Evolutionary conservation across 2,797 vertebrate species (phyloP).

Genomic region (Gambelia wislizenii): DNA sequence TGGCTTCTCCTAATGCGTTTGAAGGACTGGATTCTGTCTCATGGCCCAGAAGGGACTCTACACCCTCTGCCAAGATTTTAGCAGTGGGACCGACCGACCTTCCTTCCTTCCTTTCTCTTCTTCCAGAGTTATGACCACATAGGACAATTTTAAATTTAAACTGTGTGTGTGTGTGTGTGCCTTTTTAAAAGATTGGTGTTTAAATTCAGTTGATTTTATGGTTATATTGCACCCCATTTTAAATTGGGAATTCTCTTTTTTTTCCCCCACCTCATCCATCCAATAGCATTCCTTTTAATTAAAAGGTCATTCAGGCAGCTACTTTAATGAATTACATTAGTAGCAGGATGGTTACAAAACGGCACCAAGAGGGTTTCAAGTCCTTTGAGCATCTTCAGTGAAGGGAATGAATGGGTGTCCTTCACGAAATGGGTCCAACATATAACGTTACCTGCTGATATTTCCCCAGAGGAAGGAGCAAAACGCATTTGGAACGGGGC

Average conservation of each 20-base stretch:
- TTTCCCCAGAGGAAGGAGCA: not conserved
- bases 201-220: not conserved
- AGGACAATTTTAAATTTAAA: not conserved
- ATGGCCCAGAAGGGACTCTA: not conserved
- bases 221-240: not conserved
- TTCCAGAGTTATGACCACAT: not conserved
- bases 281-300: not conserved
- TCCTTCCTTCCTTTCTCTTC: not conserved
- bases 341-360: not conserved
- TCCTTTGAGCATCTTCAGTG: not conserved
- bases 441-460: not conserved
- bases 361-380: too few relatives aligned
- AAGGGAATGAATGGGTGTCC: not conserved
- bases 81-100: too few relatives aligned
- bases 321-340: not conserved
- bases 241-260: not conserved
- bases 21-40: not conserved
- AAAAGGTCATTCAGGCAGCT: not conserved
- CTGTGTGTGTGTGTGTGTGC: too few relatives aligned
- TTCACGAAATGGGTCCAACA: not conserved
- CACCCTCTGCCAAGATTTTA: not conserved
- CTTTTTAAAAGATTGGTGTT: not conserved
- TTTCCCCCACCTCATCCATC: not conserved
- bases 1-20: not conserved
- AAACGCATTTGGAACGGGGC: not conserved